Conservation (phyloP, 2,888 invertebrate species). For the Cosmorhoe ocellata region DNA sequence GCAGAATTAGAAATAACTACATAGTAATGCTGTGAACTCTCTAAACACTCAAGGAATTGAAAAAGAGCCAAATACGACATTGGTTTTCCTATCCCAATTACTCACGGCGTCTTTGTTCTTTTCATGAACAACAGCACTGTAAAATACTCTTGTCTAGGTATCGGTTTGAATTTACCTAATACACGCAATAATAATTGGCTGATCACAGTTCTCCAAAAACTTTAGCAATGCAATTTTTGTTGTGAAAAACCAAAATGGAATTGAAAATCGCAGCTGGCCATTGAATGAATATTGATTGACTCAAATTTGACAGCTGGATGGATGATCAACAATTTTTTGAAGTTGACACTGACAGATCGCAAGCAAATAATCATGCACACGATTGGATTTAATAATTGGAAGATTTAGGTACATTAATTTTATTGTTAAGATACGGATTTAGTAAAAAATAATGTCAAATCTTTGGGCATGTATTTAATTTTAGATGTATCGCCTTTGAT, state of each 20-base stretch:
- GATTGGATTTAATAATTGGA: too few species aligned
- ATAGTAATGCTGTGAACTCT: background rate
- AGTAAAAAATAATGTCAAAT: too few species aligned
- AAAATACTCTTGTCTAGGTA: background rate
- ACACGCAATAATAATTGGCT: background rate
- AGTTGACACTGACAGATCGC: background rate
- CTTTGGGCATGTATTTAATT: too few species aligned
- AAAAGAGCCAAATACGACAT: constrained; percentile 7
- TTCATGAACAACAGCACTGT: background rate
- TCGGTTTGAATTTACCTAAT: background rate
- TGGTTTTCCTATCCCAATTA: background rate
- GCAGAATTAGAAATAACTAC: background rate
- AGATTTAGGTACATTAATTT: too few species aligned
- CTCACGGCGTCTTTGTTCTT: constrained; percentile 19
- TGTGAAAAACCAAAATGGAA: constrained; percentile 15
- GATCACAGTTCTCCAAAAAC: background rate
- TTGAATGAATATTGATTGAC: too few species aligned
- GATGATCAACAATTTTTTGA: background rate
- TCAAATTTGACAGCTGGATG: background rate
- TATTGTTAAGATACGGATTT: too few species aligned
- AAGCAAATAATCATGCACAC: too few species aligned
- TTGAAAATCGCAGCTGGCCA: constrained; percentile 4
- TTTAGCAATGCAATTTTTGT: constrained; percentile 10
- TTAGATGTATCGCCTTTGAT: too few species aligned
- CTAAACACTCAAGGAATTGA: background rate